A percentile compares a stretch with the other conserved stretches of the same genome.
These are phyloP conservation scores for Castor canadensis DNA, from an alignment of 2,113 vertebrate species.

Conservation along the genomic window DNA sequence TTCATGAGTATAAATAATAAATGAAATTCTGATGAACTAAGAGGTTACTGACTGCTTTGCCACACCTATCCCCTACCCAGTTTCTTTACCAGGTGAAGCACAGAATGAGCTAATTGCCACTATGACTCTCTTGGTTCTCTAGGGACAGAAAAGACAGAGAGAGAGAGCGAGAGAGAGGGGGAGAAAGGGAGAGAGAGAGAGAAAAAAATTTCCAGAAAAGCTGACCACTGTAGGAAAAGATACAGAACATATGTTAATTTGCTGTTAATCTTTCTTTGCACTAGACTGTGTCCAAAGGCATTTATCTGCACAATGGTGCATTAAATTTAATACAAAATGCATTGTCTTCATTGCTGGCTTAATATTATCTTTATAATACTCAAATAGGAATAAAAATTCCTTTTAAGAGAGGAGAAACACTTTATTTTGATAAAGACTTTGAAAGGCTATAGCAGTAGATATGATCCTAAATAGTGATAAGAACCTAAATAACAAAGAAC, in stretches of 20 bases:
- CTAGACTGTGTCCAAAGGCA: background rate
- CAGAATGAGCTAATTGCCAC: background rate
- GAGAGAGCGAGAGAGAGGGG: background rate
- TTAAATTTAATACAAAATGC: background rate
- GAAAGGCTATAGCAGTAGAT: background rate
- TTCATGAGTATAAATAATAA: background rate
- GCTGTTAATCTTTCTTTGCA: background rate
- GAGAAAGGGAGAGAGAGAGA: no score
- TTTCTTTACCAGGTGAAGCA: background rate
- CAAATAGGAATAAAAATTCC: background rate
- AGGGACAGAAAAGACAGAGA: background rate
- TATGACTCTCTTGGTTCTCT: background rate
- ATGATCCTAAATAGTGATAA: background rate
- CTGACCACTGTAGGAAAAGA: background rate
- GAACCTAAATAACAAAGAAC: background rate
- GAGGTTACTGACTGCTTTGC: background rate
- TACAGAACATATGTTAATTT: slow-evolving; percentile 19
- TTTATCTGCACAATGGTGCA: background rate
- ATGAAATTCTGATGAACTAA: background rate
- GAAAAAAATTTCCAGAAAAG: background rate
- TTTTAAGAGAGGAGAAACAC: background rate
- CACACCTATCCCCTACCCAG: background rate
- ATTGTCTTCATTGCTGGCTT: background rate
- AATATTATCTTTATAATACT: background rate
- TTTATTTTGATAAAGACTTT: background rate